Base-by-base conservation (phyloP, 2,888 invertebrate species). In the Adineta ricciae region DNA sequence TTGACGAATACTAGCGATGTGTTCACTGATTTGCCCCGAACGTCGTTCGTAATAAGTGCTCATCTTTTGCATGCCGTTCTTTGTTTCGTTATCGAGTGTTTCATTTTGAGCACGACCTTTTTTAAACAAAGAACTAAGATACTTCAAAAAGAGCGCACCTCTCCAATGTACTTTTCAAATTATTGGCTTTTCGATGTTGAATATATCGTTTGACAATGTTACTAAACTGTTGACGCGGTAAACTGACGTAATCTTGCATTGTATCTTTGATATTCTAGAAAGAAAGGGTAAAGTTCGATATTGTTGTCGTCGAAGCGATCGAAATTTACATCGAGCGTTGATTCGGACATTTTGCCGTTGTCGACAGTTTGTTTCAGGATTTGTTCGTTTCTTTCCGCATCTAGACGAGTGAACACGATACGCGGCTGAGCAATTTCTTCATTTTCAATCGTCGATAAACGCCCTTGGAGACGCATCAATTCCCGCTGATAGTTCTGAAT, bases 321-420 rank as follows among this genome's bases (percentile, higher is more conserved):
- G 8, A 41, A 78, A 41, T n/a, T 41, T 78, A 78, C 78, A 41
- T 24, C 41, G 9, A n/a, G 2, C 14, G 19, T 78, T 78, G n/a
- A 24, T 41, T 78, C 78, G 24, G 78, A 14, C 41, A 78, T 11
- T 72, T 87, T 84, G 21, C 86, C 32, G 38, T 88, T 87, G 52
- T 86, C 86, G 11, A 87, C 86, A 36, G 90, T 90, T 86, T 88
- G 88, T 87, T 90, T 89, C 88, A 90, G 88, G 24, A 88, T 88
- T 86, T 90, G 90, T 36, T 89, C 88, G 86, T 90, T 90, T 83
- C 90, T 87, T 86, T 90, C 90, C 0, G 88, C 88, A 87, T 90
- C 90, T 16, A 90, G 87, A 46, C 90, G 86, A 5, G 90, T 90
- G 87, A 90, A 90, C 89, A 90, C 89, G 9, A 90, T 87, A 3